Evolutionary conservation across 2,888 invertebrate species (phyloP), one percentile per base, ranked within the genome.

Genomic region (Lapara coniferarum): DNA sequence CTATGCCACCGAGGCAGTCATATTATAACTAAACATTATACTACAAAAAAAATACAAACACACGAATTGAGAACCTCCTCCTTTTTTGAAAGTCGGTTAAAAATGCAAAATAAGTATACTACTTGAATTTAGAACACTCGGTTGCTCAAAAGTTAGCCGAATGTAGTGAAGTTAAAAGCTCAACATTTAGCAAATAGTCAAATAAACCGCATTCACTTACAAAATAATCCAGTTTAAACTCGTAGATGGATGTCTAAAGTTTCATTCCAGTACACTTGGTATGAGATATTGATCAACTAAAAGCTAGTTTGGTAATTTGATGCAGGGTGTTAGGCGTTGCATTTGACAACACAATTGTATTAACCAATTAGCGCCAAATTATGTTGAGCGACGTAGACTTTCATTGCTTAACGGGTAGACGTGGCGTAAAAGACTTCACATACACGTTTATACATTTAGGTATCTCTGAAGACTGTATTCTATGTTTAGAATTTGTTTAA

Each of bases 301-400:
- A 63, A 30, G 58, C 52, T 59, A 66, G 25, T 57, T 53, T 53
- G 67, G 66, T 69, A 57, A 67, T 63, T 63, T 57, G 56, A 59
- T 75, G 71, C 76, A 14, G 57, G 16, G 14, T 66, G 73, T 66
- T 52, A 57, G 70, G 71, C 72, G 73, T 75, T 83, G 85, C 81
- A 82, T 82, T 49, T 81, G 82, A 85, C 81, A 82, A 81, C 83
- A 78, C 83, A 89, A 88, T 88, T 76, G 79, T 85, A 87, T 86
- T 87, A 84, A 82, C 81, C 82, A 80, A 80, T 80, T 78, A 72
- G 70, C 73, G 71, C 77, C 73, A 13, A 46, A 13, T 19, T 87
- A 82, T 55, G 19, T 86, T 81, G 81, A 85, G 80, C 73, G 85
- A 83, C 82, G 72, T 73, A 73, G 76, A 85, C 82, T 83, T 86